These are phyloP conservation scores for Cephalopachus bancanus DNA, from an alignment of 2,797 vertebrate genomes.

Conservation along the genomic window DNA sequence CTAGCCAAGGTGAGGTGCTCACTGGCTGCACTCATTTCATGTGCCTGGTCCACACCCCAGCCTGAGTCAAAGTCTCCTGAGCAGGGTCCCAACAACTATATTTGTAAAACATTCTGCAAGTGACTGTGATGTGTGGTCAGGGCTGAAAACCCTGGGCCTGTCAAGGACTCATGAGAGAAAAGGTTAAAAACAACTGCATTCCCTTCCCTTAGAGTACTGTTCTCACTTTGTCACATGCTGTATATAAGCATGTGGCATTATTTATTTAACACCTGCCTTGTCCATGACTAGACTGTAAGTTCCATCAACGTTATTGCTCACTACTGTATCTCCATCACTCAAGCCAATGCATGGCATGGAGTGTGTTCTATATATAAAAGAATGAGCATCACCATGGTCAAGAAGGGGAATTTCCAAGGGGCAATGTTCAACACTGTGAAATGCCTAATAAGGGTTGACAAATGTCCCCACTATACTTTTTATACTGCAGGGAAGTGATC, in stretches of 20 bases:
- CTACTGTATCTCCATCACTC: background rate
- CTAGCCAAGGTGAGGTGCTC: background rate
- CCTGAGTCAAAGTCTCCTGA: background rate
- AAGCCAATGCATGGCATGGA: background rate
- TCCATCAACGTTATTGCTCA: background rate
- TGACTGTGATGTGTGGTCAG: background rate
- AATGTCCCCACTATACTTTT: background rate
- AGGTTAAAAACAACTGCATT: background rate
- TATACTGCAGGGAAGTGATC: background rate
- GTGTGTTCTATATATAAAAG: background rate
- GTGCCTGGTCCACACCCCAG: background rate
- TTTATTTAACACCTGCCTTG: background rate
- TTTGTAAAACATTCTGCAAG: background rate
- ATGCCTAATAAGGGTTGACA: background rate
- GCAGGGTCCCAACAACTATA: background rate
- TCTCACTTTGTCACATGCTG: background rate
- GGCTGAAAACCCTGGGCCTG: background rate
- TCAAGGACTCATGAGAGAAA: background rate
- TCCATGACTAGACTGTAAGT: background rate
- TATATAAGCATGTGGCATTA: background rate
- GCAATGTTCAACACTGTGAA: background rate
- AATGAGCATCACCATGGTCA: background rate
- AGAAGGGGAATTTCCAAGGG: slow-evolving; percentile 32
- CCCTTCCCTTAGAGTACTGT: background rate
- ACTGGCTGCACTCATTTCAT: background rate